These are phyloP conservation scores for Xestia sexstrigata DNA, from an alignment of 2,888 invertebrate genomes.

Conservation along the genomic window DNA sequence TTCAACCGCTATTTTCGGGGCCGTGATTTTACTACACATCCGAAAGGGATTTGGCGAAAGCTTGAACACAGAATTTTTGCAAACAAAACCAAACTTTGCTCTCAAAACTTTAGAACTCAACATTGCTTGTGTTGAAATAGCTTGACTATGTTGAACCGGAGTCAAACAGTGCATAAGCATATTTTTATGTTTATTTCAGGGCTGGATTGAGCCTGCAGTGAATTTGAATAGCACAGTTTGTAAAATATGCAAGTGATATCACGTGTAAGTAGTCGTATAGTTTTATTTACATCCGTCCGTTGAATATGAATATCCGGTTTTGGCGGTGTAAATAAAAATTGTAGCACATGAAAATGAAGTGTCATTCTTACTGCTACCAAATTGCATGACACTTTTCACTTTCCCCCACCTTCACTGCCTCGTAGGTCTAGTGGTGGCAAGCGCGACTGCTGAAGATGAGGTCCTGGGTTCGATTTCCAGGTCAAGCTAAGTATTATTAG, in stretches of 20 bases:
- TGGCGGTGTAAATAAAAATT: constrained; percentile 51
- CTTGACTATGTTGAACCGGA: constrained; percentile 61
- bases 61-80: constrained; percentile 58
- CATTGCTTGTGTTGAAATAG: constrained; percentile 30
- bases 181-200: constrained; percentile 78
- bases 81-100: constrained; percentile 61
- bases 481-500: too few species aligned
- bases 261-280: constrained; percentile 64
- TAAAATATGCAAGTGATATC: constrained; percentile 77
- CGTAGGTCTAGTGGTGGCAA: too few species aligned
- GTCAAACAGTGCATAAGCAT: constrained; percentile 75
- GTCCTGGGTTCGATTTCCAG: too few species aligned
- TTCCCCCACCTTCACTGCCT: not conserved
- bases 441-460: too few species aligned
- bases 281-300: constrained; percentile 74
- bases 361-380: constrained; percentile 4
- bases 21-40: constrained; percentile 65
- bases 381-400: not conserved
- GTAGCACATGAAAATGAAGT: constrained; percentile 10
- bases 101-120: constrained; percentile 38
- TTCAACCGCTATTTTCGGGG: constrained; percentile 55
- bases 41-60: constrained; percentile 72
- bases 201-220: constrained; percentile 78
- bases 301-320: constrained; percentile 64
- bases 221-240: constrained; percentile 78